phyloP scores from a whole-genome alignment of 1,140 invertebrate genomes.

The Parapsyche elsis region DNA sequence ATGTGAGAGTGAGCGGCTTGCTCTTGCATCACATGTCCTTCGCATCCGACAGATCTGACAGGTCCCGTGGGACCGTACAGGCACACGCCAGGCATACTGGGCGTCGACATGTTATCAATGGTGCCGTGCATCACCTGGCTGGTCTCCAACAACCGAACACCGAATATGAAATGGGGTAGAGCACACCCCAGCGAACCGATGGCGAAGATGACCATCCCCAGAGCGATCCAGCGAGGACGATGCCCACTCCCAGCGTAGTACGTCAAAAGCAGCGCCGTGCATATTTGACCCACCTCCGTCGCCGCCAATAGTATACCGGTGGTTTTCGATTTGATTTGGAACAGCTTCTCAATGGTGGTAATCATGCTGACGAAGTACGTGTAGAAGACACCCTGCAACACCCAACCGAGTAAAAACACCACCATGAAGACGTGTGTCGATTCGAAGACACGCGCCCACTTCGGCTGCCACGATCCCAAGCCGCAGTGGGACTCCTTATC shows the following conservation, averaged over 20 bases:
- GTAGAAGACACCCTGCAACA: constrained; percentile 93
- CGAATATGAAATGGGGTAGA: constrained; percentile 83
- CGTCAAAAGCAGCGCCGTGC: constrained; percentile 87
- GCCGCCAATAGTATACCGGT: constrained; percentile 94
- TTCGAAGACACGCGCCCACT: constrained; percentile 81
- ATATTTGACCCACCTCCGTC: constrained; percentile 95
- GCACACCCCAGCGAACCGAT: constrained; percentile 89
- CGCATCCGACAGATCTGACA: constrained; percentile 58
- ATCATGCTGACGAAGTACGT: constrained; percentile 97
- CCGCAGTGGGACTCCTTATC: constrained; percentile 73
- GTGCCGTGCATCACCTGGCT: constrained; percentile 70
- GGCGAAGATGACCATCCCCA: constrained; percentile 91
- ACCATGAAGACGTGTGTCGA: constrained; percentile 91
- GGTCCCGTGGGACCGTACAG: constrained; percentile 59
- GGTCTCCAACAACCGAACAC: constrained; percentile 75
- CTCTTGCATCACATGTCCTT: constrained; percentile 65
- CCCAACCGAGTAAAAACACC: constrained; percentile 89
- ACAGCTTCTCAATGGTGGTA: constrained; percentile 96
- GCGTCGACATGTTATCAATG: constrained; percentile 67
- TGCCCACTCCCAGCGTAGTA: constrained; percentile 95
- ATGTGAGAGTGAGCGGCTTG: constrained; percentile 79
- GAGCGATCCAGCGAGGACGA: constrained; percentile 95
- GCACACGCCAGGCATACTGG: constrained; percentile 67
- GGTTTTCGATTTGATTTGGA: constrained; percentile 94
- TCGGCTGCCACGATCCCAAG: constrained; percentile 75